Evolutionary conservation across 2,797 vertebrate species (phyloP), one percentile per base, ranked within the genome.

Genomic region (Acridotheres tristis): DNA sequence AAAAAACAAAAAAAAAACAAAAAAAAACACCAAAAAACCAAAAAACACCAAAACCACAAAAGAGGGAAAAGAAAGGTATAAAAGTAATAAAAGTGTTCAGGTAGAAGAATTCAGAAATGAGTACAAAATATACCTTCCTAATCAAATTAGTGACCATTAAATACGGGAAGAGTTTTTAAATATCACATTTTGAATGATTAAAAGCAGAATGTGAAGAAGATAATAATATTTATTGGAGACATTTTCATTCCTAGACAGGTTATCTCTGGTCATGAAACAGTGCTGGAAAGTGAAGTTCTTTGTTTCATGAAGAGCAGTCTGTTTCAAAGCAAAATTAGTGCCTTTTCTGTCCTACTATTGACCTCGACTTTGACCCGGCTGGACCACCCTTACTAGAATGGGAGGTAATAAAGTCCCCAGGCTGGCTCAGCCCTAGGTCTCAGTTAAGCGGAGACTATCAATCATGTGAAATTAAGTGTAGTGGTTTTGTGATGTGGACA

Each of bases 361-460:
- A 98, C 98, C 98, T 98, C 97, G 95, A 97, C 97, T 97, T 98
- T 98, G 98, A 98, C 98, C 98, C 97, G 96, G 90, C 83, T 96
- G 94, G 98, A 98, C 98, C 98, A 98, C 98, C 98, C 98, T 98
- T 97, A 96, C 88, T 97, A 96, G 97, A 97, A 98, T 91, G 86
- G 89, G 95, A 97, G 97, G 97, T 96, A 98, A 98, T 98, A 98
- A 98, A 98, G 97, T 97, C 91, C 59, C 77, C 76, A 84, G 96
- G 91, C 96, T 95, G 95, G 93, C 96, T 98, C 87, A 96, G 93
- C 80, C 82, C 91, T 95, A 90, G 93, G 92, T 96, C 96, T 97
- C 96, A 95, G 96, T 93, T 97, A 94, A 97, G 82, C 95, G 38
- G 96, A 97, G 95, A 95, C 94, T 95, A 98, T 98, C 97, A 98